Conservation (phyloP, 2,113 vertebrate genomes). For the Ceuthmochares aereus region DNA sequence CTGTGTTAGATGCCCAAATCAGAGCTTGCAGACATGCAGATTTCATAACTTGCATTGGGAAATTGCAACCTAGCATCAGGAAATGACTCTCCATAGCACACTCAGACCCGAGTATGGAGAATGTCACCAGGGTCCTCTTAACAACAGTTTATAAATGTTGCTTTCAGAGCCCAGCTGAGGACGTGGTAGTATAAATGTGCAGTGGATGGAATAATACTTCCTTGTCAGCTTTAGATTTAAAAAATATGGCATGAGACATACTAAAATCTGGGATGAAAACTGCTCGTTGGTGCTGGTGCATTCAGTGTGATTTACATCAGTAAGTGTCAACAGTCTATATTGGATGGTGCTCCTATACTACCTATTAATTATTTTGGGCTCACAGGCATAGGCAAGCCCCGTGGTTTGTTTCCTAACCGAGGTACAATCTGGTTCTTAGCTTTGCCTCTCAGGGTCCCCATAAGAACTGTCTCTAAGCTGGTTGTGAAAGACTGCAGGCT, state of each 20-base stretch:
- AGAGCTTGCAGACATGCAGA: not conserved
- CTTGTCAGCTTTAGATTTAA: slow-evolving; percentile 2
- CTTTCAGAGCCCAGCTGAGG: not conserved
- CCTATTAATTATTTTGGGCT: not conserved
- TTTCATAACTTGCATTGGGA: not conserved
- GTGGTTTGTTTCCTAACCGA: not conserved
- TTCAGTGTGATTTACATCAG: not conserved
- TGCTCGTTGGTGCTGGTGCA: not conserved
- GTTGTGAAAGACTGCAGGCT: not conserved
- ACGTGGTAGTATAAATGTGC: not conserved
- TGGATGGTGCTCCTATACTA: not conserved
- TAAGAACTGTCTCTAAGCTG: not conserved
- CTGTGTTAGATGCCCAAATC: slow-evolving; percentile 34
- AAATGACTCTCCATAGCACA: not conserved
- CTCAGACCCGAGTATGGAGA: not conserved
- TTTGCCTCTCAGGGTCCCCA: not conserved
- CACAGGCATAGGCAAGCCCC: not conserved
- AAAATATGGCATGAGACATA: not conserved
- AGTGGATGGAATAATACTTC: slow-evolving; percentile 17
- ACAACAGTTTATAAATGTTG: not conserved
- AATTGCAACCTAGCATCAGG: not conserved
- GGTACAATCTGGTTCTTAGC: not conserved
- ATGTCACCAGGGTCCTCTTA: slow-evolving; percentile 22
- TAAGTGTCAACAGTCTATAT: not conserved
- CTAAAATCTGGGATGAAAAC: not conserved